Conservation (phyloP, 2,113 vertebrate genomes). For the Myotis lucifugus region DNA sequence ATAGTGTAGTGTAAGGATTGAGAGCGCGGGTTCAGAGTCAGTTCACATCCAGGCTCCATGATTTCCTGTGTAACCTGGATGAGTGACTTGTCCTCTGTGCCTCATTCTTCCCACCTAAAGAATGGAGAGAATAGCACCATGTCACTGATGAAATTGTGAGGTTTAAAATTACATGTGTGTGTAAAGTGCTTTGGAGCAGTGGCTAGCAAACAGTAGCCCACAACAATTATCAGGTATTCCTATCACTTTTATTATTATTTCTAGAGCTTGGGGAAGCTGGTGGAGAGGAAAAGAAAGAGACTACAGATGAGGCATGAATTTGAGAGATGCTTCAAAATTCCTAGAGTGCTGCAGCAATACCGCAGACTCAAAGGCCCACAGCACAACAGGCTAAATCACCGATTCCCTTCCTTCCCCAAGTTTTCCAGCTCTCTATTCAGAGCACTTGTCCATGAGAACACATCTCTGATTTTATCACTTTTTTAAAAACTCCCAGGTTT, state of each 20-base stretch:
- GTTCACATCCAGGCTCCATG: background rate
- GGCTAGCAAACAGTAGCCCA: background rate
- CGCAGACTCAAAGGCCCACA: background rate
- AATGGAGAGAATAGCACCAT: background rate
- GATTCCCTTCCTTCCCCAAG: background rate
- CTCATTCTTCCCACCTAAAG: background rate
- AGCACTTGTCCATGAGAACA: background rate
- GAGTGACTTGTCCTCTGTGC: background rate
- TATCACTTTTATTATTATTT: background rate
- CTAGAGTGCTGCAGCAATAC: background rate
- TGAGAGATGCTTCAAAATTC: background rate
- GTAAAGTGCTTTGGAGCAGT: background rate
- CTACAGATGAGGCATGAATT: background rate
- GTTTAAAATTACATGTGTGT: background rate
- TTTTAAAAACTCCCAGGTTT: background rate
- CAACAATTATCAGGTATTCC: background rate
- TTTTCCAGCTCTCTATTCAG: background rate
- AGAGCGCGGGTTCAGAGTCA: background rate
- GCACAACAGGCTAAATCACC: background rate
- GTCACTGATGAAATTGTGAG: background rate
- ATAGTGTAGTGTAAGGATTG: background rate
- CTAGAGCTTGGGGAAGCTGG: background rate
- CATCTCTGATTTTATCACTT: conserved; percentile 9
- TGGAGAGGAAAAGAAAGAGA: background rate
- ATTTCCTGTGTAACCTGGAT: background rate